Base-by-base conservation (phyloP, 2,888 invertebrate species). In the Macrophya alboannulata region DNA sequence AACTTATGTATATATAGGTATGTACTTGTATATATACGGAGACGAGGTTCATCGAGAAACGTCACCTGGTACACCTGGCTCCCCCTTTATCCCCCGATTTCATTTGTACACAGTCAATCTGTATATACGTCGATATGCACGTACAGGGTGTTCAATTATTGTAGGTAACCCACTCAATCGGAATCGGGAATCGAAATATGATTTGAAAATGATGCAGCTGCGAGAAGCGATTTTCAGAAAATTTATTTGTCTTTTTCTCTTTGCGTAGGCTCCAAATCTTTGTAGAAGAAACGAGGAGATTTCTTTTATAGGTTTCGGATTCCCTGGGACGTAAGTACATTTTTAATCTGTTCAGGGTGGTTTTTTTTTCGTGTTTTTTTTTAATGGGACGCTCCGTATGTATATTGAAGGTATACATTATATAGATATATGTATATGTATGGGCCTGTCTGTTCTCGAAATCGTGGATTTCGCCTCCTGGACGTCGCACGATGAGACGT, bases 21-120 rank as follows among this genome's bases (percentile, higher is more conserved):
- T 15, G n/a, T n/a, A 55, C n/a, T n/a, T n/a, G 55, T 55, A 55
- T 5, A 25, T 25, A 48, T 6, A 77, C 51, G 25, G 55, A 77
- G 31, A 15, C n/a, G 51, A 77, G 48, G 77, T 77, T 77, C 48
- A 8, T 40, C 62, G 81, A 17, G 55, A 77, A 77, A 77, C 77
- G 77, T 77, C 77, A 55, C 77, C 55, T 51, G 77, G 77, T 15
- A 77, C 55, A 55, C 59, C n/a, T 9, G 43, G 62, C 21, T 15
- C 77, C 31, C 77, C 43, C n/a, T 45, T 45, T n/a, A 21, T 10
- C 25, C 21, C 45, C 45, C 12, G 51, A 25, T 77, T 21, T 37
- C 9, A 43, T 8, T 21, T 40, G 43, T 72, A 72, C 21, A 21
- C 12, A 21, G 43, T 43, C 10, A 74, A 74, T 74, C 72, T 21